These are phyloP conservation scores for Spatulosminthurus flaviceps DNA, from an alignment of 2,888 invertebrate genomes.

Conservation along the genomic window DNA sequence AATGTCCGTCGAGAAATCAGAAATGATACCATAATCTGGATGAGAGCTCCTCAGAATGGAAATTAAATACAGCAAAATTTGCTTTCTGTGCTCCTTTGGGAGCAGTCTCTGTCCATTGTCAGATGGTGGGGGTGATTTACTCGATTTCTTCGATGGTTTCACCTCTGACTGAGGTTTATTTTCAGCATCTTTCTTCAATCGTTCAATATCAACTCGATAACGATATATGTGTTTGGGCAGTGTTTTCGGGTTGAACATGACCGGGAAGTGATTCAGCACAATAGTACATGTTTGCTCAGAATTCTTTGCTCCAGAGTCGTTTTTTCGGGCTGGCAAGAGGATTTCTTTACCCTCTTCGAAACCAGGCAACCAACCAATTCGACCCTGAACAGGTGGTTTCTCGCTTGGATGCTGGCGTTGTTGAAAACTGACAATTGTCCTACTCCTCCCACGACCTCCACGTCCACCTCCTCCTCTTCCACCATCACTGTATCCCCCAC, in stretches of 20 bases:
- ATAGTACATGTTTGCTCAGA: background rate
- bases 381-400: background rate
- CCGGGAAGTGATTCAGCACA: conserved; percentile 36
- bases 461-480: conserved; percentile 35
- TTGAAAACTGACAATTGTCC: conserved; percentile 2
- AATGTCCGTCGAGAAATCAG: conserved; percentile 42
- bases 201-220: conserved; percentile 35
- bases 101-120: conserved; percentile 15
- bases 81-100: conserved; percentile 25
- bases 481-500: conserved; percentile 4
- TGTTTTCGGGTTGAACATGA: conserved; percentile 7
- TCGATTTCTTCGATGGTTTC: too few species aligned
- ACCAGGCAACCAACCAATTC: background rate
- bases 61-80: conserved; percentile 22
- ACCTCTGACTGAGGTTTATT: background rate
- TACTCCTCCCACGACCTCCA: too few species aligned
- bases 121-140: background rate
- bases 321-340: conserved; percentile 19
- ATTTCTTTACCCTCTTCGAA: conserved; percentile 2
- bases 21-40: conserved; percentile 41
- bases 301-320: background rate
- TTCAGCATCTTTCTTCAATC: background rate
- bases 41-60: background rate
- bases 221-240: conserved; percentile 37
- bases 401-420: background rate